Evolutionary conservation across 1,140 invertebrate genomes (phyloP), one percentile per base, ranked within the genome.

Genomic region (Capitella teleta): DNA sequence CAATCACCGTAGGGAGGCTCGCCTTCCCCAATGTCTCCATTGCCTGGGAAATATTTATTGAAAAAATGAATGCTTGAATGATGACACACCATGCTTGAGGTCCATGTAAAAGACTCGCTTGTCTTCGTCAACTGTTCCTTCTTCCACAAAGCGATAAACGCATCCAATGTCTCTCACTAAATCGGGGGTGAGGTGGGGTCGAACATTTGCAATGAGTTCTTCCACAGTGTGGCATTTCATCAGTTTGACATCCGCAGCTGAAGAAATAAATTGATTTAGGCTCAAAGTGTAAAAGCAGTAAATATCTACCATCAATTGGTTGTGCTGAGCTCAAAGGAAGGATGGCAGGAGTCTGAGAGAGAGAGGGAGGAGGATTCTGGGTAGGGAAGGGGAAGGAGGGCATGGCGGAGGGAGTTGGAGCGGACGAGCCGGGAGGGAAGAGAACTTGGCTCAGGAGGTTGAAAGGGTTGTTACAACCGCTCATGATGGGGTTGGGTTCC

Each of bases 51-150:
- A 50, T 25, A 21, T 14, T 42, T n/a, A 12, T 42, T 42, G 40
- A 42, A 42, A n/a, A n/a, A n/a, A n/a, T n/a, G n/a, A n/a, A n/a
- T n/a, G n/a, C n/a, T n/a, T n/a, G n/a, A n/a, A n/a, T n/a, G n/a
- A n/a, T n/a, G n/a, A n/a, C n/a, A n/a, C n/a, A n/a, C n/a, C n/a
- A 55, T 63, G 53, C 51, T 63, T 64, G 12, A 65, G 50, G 53
- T 68, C 62, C 44, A 68, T 41, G 45, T 57, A 65, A 45, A 59
- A 68, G 1, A 61, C 37, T 12, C 61, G 59, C 12, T 55, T 57
- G 24, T 53, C 56, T 6, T 10, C 36, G 16, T n/a, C 28, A 43
- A n/a, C 16, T 3, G 56, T 47, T 37, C 60, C 62, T 34, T 47
- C 51, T 5, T 66, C 41, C 16, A 61, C 46, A 49, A 68, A 68